Base-by-base conservation (phyloP, 2,113 vertebrate genomes). In the Embiotoca jacksoni region DNA sequence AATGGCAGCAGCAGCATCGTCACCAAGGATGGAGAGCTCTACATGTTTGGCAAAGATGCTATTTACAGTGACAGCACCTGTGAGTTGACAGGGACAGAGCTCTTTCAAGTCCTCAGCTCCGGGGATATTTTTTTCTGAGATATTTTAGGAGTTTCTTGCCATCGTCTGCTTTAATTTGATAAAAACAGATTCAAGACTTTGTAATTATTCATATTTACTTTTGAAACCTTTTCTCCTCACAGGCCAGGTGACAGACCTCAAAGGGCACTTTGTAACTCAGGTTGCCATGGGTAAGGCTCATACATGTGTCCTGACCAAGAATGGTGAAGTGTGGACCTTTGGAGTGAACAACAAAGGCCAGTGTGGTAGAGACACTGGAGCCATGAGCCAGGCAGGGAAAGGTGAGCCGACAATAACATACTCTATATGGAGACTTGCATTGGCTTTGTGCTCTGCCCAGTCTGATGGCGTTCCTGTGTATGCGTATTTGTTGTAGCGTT, bases 21-120 rank as follows among this genome's bases (percentile, higher is more conserved):
- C 89, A 99, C 98, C 83, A 99, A 99, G 92, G 98, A 99, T 71
- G 98, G 98, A 85, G 98, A 99, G 83, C 96, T 99, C n/a, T 99
- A 98, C 92, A 99, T 99, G 98, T 99, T 99, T 92, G 98, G 98
- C 78, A 99, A 99, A 94, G 98, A 99, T 92, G 98, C 98, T 54
- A 97, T 99, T 94, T 99, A 99, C 90, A 98, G 97, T 77, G 98
- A 99, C 88, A 96, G 95, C 89, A 97, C 97, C 93, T 97, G 98
- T 99, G 95, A 97, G 97, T 93, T 57, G 32, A 78, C 37, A 54
- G 13, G 41, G 37, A 53, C 49, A 15, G 6, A 31, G 72, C n/a
- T 23, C 5, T 56, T 41, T 80, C 10, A 36, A 31, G 59, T 36
- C 50, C 5, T 59, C 9, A 41, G 16, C 31, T 53, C 10, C 8